phyloP scores from a whole-genome alignment of 2,888 invertebrate species.

The Elmis aenea region DNA sequence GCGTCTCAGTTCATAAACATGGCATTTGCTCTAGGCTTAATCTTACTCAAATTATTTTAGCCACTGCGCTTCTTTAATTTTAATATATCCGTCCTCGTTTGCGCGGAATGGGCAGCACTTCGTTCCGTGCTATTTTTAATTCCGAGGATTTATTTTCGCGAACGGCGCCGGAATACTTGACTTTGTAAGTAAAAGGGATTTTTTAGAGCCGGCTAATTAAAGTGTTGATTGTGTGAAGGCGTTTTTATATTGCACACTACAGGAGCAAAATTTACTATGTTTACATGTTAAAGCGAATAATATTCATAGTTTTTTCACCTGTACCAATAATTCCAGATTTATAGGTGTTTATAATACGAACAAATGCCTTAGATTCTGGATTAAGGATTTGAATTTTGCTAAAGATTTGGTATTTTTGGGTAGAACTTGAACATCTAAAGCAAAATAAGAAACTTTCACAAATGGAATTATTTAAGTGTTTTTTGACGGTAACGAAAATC shows the following conservation, averaged over 20 bases:
- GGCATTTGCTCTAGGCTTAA: conserved; percentile 23
- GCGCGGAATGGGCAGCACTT: conserved; percentile 4
- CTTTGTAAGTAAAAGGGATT: conserved; percentile 9
- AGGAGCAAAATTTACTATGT: conserved; percentile 7
- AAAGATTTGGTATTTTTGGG: no score
- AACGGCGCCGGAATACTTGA: conserved; percentile 7
- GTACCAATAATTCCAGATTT: neutral
- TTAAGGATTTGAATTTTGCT: no score
- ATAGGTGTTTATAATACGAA: no score
- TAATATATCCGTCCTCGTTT: conserved; percentile 18
- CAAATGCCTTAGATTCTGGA: no score
- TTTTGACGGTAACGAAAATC: no score
- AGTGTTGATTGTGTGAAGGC: conserved; percentile 13
- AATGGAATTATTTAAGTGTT: no score
- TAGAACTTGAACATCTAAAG: no score
- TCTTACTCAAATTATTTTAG: conserved; percentile 26
- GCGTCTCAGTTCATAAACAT: conserved; percentile 32
- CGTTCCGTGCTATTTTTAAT: conserved; percentile 9
- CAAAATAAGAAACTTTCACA: no score
- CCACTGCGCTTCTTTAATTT: conserved; percentile 26
- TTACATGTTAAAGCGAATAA: conserved; percentile 5
- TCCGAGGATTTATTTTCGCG: conserved; percentile 10
- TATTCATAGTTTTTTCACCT: neutral
- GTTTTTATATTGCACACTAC: conserved; percentile 10
- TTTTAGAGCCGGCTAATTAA: conserved; percentile 13